Evolutionary conservation across 1,140 invertebrate genomes (phyloP).

Genomic region (Antheraea pernyi): DNA sequence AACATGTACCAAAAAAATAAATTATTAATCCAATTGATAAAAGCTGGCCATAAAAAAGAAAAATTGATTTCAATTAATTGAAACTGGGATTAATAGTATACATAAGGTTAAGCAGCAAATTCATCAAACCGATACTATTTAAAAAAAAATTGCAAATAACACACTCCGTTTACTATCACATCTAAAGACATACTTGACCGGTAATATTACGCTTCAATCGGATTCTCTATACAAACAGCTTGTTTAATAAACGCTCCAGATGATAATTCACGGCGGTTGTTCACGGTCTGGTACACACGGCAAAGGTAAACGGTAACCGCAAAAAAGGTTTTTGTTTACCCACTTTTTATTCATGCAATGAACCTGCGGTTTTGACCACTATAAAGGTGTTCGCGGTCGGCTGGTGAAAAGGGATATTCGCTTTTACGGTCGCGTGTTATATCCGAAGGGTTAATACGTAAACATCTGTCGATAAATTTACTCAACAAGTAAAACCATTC

Average conservation of each 20-base stretch:
- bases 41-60: too few relatives aligned
- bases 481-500: slow-evolving; percentile 68
- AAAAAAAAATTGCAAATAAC: slow-evolving; percentile 40
- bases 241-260: slow-evolving; percentile 61
- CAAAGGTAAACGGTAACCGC: slow-evolving; percentile 69
- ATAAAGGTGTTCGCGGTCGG: slow-evolving; percentile 45
- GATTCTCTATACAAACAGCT: slow-evolving; percentile 63
- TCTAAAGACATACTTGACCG: slow-evolving; percentile 35
- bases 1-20: too few relatives aligned
- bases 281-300: slow-evolving; percentile 67
- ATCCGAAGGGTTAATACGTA: slow-evolving; percentile 54
- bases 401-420: slow-evolving; percentile 41
- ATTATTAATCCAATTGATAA: too few relatives aligned
- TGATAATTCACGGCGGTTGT: too few relatives aligned
- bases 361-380: slow-evolving; percentile 56
- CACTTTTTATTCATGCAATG: slow-evolving; percentile 55
- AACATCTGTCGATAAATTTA: slow-evolving; percentile 69
- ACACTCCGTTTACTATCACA: slow-evolving; percentile 54
- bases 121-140: too few relatives aligned
- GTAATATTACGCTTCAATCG: slow-evolving; percentile 45
- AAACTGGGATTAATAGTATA: too few relatives aligned
- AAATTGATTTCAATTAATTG: too few relatives aligned
- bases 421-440: slow-evolving; percentile 54
- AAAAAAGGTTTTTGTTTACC: slow-evolving; percentile 70
- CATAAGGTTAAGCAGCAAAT: slow-evolving; percentile 25